Evolutionary conservation across 2,888 invertebrate species (phyloP), one percentile per base, ranked within the genome.

Genomic region (Sarcophaga carnaria): DNA sequence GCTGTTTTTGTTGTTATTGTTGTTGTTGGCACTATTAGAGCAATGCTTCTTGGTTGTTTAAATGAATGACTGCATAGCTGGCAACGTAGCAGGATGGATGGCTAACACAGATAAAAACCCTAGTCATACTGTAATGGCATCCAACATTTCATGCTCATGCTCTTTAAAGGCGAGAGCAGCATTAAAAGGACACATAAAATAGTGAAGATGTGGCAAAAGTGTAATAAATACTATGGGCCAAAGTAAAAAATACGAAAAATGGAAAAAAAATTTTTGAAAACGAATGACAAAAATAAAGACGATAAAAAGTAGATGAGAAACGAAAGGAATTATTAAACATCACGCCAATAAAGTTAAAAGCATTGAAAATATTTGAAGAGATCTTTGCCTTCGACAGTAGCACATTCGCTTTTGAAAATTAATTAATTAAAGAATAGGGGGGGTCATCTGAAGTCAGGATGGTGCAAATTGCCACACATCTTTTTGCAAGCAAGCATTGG

Each of bases 41-140:
- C 49, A 49, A 14, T 49, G 75, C 37, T 10, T 59, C 37, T 10
- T 59, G 79, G 75, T 79, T 79, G 49, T 75, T 80, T 82, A 63
- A 22, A 82, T 64, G 76, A 54, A 76, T 76, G 72, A 27, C 62
- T 37, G 54, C 54, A 12, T 54, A 12, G 17, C 54, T 54, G 11
- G 54, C 22, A 22, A 64, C 63, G 49, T 45, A 66, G 66, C 14
- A 59, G 49, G 17, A 45, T 76, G 76, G 69, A 66, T 77, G 80
- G n/a, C 25, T 75, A 72, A 72, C 49, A 54, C 60, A 71, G 82
- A 77, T 77, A 71, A 77, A 77, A 77, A 77, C 14, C 66, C 25
- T 66, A 83, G 69, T 62, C 67, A 62, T 67, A 14, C 37, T 54
- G 54, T 54, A 54, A 54, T 54, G 54, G 17, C 54, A 54, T 54